Base-by-base conservation (phyloP, 64 coral and sea anemone genomes). In the Montipora sp. region DNA sequence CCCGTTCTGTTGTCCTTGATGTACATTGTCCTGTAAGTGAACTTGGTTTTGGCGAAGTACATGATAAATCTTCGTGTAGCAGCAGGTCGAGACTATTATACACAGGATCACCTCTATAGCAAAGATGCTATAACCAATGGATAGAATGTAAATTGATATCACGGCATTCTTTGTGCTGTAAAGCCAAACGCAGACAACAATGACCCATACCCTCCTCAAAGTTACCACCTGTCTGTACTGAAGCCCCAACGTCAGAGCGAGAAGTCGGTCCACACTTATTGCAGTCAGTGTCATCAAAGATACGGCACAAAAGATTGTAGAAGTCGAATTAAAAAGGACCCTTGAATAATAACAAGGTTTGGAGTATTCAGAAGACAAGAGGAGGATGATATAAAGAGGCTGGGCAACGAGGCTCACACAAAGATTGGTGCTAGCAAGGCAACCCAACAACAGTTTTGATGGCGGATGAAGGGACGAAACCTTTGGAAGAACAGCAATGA, bases 221-320 rank as follows among this genome's bases (percentile, higher is more conserved):
- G 77, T 79, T 4, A 79, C 48, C 1, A n/a, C 43, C 4, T 51
- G 19, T 21, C 19, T 51, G 47, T 79, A 80, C 6, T 21, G 13
- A 18, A 80, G 7, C 23, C 20, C 10, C 48, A 80, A 21, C 1
- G 48, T 55, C 18, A 80, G 49, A 53, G 77, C 77, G 50, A 51
- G 50, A 24, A 80, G 77, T 80, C 77, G 23, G 77, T 80, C 77
- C 6, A 80, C 19, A 16, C 77, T 80, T 53, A 80, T 80, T 80
- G 77, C 77, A 3, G 77, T 55, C 16, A 80, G 21, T 6, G 77
- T 80, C 8, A 51, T 19, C 16, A 80, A 23, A 4, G 77, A 80
- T 19, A 80, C 77, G 12, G 48, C 77, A 36, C 36, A 36, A 36
- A 36, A 36, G 36, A 0, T 36, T 36, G 36, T 0, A 36, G 36